Percentiles rank a stretch among this genome's conserved stretches.
phyloP scores from a whole-genome alignment of 2,797 vertebrate genomes.

The Meriones psammophilus region DNA sequence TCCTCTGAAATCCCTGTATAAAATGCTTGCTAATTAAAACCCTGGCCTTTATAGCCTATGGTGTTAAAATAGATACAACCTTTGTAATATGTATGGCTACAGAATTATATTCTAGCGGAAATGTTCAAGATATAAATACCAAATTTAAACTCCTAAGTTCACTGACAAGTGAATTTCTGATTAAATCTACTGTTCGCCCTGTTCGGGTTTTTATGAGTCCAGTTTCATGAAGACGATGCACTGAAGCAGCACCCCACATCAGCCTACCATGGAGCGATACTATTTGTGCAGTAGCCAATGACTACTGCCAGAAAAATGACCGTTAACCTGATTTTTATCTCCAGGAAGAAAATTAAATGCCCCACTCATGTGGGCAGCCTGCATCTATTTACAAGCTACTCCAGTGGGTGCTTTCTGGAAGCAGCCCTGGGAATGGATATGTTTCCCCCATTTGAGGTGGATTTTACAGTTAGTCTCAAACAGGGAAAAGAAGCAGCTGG shows the following conservation, averaged over 20 bases:
- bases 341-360: background rate
- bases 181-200: background rate
- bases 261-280: background rate
- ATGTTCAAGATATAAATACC: constrained; percentile 45
- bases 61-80: constrained; percentile 47
- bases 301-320: background rate
- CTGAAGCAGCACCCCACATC: background rate
- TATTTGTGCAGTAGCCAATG: constrained; percentile 48
- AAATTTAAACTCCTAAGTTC: constrained; percentile 42
- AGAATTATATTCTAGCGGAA: constrained; percentile 24
- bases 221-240: background rate
- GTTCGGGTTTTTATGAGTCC: background rate
- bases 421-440: background rate
- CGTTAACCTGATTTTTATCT: constrained; percentile 2
- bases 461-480: background rate
- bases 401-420: background rate
- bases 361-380: background rate
- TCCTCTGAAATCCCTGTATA: constrained; percentile 4
- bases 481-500: background rate
- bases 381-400: background rate
- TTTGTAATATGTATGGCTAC: background rate
- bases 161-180: background rate
- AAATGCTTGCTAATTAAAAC: constrained; percentile 27
- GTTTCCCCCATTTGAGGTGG: background rate
- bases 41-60: background rate